Conservation (phyloP, 2,888 invertebrate genomes). For the Hirtodrosophila confusa region DNA sequence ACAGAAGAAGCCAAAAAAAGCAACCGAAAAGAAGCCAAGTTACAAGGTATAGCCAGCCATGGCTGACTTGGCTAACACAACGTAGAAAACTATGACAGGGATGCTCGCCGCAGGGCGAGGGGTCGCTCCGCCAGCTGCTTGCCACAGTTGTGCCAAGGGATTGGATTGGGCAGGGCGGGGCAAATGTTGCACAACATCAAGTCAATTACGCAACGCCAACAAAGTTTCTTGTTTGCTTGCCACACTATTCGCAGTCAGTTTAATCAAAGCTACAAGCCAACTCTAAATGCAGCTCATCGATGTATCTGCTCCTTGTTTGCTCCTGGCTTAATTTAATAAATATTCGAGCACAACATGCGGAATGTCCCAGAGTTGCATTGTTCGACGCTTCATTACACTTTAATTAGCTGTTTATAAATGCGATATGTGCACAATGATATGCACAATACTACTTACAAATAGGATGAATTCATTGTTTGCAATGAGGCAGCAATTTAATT, state of each 20-base stretch:
- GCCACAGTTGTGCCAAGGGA: conserved; percentile 30
- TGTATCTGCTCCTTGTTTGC: conserved; percentile 26
- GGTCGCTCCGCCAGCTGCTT: conserved; percentile 13
- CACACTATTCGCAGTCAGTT: conserved; percentile 45
- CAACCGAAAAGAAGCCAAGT: conserved; percentile 37
- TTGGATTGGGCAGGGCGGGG: conserved; percentile 10
- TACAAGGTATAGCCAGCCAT: conserved; percentile 54
- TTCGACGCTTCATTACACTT: conserved; percentile 3
- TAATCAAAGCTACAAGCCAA: conserved; percentile 51
- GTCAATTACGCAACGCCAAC: conserved; percentile 69
- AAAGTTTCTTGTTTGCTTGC: conserved; percentile 52
- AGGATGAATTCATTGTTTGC: not conserved
- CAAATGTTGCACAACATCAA: conserved; percentile 59
- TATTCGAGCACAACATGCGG: conserved; percentile 1
- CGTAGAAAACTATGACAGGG: conserved; percentile 59
- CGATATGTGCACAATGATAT: too few relatives aligned
- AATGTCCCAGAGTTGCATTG: too few relatives aligned
- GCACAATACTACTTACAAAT: too few relatives aligned
- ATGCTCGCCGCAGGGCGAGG: conserved; percentile 12
- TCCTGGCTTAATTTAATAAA: conserved; percentile 30
- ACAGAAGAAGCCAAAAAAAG: conserved; percentile 56
- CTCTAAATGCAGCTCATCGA: conserved; percentile 33
- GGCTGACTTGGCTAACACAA: conserved; percentile 34
- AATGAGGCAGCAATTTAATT: conserved; percentile 4
- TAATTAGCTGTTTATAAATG: conserved; percentile 9